These are phyloP conservation scores for Nymphalis io DNA, from an alignment of 1,140 invertebrate genomes.

Conservation along the genomic window DNA sequence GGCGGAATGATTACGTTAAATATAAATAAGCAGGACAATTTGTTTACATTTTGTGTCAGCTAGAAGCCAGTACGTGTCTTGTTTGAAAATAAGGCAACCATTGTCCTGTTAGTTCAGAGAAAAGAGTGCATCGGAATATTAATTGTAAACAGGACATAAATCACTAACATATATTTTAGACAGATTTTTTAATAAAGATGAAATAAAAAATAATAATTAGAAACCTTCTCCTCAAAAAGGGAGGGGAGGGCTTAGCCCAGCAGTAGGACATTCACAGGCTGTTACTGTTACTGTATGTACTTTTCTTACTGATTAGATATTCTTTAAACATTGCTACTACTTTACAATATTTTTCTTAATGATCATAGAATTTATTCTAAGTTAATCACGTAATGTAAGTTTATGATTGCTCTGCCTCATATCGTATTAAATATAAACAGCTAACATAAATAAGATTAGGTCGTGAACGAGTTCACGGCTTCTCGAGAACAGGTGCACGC, in stretches of 20 bases:
- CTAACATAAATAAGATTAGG: constrained; percentile 29
- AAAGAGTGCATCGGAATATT: constrained; percentile 10
- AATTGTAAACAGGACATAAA: background rate
- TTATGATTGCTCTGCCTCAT: constrained; percentile 1
- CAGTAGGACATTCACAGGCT: no score
- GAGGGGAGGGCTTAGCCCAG: no score
- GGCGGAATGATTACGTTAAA: no score
- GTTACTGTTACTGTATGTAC: no score
- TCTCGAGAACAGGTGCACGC: constrained; percentile 17
- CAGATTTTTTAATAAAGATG: background rate
- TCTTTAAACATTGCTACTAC: no score
- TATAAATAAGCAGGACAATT: background rate
- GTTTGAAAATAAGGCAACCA: background rate
- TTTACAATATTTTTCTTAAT: background rate
- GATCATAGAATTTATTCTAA: background rate
- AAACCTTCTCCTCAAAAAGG: no score
- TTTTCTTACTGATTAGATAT: no score
- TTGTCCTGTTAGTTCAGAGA: constrained; percentile 12
- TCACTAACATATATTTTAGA: background rate
- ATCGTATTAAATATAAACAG: constrained; percentile 21
- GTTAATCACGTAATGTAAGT: constrained; percentile 1
- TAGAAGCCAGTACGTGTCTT: constrained; percentile 1
- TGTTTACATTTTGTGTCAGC: background rate
- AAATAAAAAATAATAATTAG: no score
- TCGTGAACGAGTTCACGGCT: constrained; percentile 28